Conservation (phyloP, 2,113 vertebrate species). For the Oncorhynchus keta region DNA sequence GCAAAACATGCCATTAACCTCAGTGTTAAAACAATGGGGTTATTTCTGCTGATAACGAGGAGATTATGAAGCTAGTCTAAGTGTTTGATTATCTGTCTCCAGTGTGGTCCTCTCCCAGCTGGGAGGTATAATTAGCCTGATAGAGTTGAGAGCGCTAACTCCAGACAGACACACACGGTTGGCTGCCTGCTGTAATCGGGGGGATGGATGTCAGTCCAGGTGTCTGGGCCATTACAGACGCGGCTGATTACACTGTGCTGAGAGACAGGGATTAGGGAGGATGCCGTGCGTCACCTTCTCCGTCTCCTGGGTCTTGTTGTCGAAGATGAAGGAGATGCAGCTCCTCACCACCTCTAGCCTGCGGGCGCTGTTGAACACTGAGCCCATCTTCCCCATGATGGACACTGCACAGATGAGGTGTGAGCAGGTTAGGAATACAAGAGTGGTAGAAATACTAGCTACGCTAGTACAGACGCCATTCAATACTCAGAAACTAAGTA, state of each 20-base stretch:
- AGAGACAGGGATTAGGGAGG: slow-evolving; percentile 17
- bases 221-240: slow-evolving; percentile 21
- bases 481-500: no score
- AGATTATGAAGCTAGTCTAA: slow-evolving; percentile 32
- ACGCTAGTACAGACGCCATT: not conserved
- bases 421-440: not conserved
- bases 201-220: not conserved
- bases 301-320: slow-evolving; percentile 95
- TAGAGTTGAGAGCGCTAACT: slow-evolving; percentile 24
- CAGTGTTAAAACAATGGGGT: slow-evolving; percentile 28
- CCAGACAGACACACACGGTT: not conserved
- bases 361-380: slow-evolving; percentile 96
- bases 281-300: slow-evolving; percentile 85
- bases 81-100: slow-evolving; percentile 23
- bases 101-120: slow-evolving; percentile 36
- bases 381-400: slow-evolving; percentile 85
- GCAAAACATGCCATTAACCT: slow-evolving; percentile 15
- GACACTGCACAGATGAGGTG: slow-evolving; percentile 75
- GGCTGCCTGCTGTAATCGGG: slow-evolving; percentile 17
- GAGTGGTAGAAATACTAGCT: not conserved
- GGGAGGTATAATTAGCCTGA: slow-evolving; percentile 30
- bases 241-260: slow-evolving; percentile 40
- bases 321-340: slow-evolving; percentile 94
- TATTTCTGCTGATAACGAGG: slow-evolving; percentile 20
- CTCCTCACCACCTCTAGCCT: slow-evolving; percentile 94